Evolutionary conservation across 2,113 vertebrate species (phyloP).

Genomic region (Parus major): DNA sequence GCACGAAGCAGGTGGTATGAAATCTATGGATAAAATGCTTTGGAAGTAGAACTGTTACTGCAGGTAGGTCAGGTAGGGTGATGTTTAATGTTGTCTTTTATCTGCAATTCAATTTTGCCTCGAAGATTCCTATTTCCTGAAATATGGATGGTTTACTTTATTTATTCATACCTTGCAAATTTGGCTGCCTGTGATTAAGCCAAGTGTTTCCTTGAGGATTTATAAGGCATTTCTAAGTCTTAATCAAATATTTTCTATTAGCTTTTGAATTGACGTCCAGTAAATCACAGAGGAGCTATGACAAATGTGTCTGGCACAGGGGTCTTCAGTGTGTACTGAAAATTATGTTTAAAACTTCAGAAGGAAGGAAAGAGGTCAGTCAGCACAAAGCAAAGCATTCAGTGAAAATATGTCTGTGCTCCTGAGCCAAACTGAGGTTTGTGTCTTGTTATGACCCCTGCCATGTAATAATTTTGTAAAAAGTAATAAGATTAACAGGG

Average conservation of each 20-base stretch:
- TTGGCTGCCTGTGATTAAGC: constrained; percentile 9
- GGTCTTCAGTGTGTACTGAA: not conserved
- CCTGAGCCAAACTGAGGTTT: not conserved
- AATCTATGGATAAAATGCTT: not conserved
- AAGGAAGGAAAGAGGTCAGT: not conserved
- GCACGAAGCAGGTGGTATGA: not conserved
- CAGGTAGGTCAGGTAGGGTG: not conserved
- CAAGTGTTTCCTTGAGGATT: not conserved
- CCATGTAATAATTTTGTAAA: not conserved
- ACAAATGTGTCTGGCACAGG: not conserved
- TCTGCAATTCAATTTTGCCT: not conserved
- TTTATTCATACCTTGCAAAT: constrained; percentile 18
- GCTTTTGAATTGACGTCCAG: not conserved
- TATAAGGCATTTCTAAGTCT: not conserved
- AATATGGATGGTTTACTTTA: constrained; percentile 2
- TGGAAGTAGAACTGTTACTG: not conserved
- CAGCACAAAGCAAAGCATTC: not conserved
- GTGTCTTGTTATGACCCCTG: not conserved
- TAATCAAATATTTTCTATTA: not conserved
- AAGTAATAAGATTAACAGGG: not conserved
- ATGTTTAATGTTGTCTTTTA: not conserved
- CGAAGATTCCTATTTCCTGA: not conserved
- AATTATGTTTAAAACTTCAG: not conserved
- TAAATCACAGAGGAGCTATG: not conserved
- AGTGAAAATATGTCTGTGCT: not conserved